Percentiles rank a stretch among this genome's conserved stretches.
phyloP scores from a whole-genome alignment of 2,113 vertebrate species.

The Cyanoramphus novaezelandiae region DNA sequence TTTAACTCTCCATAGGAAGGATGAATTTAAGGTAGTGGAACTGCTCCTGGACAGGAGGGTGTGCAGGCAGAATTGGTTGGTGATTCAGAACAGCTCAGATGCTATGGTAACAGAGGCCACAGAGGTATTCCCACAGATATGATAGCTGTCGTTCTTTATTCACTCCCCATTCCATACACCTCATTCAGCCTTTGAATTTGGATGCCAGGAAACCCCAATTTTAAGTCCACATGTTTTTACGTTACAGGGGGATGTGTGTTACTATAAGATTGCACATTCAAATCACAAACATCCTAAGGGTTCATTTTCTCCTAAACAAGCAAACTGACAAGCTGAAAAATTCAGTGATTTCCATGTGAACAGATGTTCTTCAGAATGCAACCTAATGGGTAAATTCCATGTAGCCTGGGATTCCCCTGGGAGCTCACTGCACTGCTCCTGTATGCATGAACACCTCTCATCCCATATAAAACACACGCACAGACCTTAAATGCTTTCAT shows the following conservation, averaged over 20 bases:
- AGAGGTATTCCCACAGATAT: not conserved
- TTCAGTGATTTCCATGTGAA: not conserved
- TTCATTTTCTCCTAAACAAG: not conserved
- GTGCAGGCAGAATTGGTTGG: not conserved
- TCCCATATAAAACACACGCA: not conserved
- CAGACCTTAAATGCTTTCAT: not conserved
- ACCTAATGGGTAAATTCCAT: not conserved
- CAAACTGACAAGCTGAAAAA: not conserved
- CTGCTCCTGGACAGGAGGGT: not conserved
- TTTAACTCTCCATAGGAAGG: not conserved
- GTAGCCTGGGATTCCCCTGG: not conserved
- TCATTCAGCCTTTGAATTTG: not conserved
- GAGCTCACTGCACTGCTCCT: not conserved
- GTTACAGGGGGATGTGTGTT: not conserved
- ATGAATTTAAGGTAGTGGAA: not conserved
- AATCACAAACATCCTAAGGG: not conserved
- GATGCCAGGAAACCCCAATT: not conserved
- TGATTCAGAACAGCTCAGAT: not conserved
- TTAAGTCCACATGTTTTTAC: not conserved
- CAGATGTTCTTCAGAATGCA: not conserved
- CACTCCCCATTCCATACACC: not conserved
- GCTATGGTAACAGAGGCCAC: not conserved
- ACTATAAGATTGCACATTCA: fast-evolving
- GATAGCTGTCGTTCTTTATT: not conserved
- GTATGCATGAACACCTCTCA: not conserved